A percentile compares a stretch with the other conserved stretches of the same genome.
Evolutionary conservation across 2,113 vertebrate genomes (phyloP).

Genomic region (Butorides virescens): DNA sequence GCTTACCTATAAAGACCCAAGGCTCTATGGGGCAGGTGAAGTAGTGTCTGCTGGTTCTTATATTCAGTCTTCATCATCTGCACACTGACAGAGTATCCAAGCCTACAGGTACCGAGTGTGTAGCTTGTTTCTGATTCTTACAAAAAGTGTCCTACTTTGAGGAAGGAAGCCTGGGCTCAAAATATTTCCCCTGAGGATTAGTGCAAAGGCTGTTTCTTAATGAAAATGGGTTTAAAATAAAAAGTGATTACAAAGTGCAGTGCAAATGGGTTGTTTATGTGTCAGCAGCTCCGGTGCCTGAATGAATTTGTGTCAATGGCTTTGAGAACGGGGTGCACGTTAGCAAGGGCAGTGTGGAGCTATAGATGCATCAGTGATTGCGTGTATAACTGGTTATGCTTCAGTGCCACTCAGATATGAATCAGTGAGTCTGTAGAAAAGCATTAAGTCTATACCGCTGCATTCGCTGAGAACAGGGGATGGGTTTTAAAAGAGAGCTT

Average conservation of each 20-base stretch:
- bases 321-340: background rate
- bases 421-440: background rate
- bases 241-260: background rate
- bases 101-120: background rate
- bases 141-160: slow-evolving; percentile 12
- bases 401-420: background rate
- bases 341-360: background rate
- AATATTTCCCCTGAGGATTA: background rate
- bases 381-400: background rate
- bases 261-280: background rate
- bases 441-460: background rate
- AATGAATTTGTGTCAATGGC: slow-evolving; percentile 15
- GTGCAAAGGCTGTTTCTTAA: background rate
- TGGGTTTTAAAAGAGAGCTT: background rate
- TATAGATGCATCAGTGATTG: background rate
- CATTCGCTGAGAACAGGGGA: background rate
- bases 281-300: background rate
- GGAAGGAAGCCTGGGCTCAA: background rate
- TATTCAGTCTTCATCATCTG: background rate
- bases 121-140: background rate
- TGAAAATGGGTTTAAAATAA: slow-evolving; percentile 11
- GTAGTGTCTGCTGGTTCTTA: background rate
- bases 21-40: background rate
- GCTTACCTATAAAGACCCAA: background rate
- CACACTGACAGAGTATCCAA: background rate